These are phyloP conservation scores for Anisognathus igniventris DNA, from an alignment of 2,797 vertebrate genomes.

Conservation along the genomic window DNA sequence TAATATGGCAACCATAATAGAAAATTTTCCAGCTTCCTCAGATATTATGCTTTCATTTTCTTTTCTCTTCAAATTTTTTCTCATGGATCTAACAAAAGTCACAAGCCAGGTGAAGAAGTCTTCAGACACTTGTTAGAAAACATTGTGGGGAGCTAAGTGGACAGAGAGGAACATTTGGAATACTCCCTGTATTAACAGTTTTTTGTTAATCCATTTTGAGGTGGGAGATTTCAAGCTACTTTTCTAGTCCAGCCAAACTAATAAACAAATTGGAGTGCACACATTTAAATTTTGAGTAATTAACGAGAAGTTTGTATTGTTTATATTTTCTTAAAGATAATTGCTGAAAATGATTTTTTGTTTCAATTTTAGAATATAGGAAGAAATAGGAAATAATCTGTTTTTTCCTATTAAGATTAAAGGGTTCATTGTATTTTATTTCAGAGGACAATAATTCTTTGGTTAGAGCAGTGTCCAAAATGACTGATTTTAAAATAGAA, in stretches of 20 bases:
- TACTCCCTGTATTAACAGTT: rapidly evolving
- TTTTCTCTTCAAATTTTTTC: background rate
- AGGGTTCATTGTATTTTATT: background rate
- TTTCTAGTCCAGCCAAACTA: background rate
- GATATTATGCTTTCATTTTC: background rate
- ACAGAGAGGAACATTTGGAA: background rate
- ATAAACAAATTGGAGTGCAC: background rate
- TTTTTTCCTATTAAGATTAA: background rate
- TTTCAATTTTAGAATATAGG: background rate
- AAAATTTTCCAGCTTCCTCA: background rate
- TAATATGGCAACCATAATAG: background rate
- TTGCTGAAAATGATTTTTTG: background rate
- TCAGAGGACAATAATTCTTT: background rate
- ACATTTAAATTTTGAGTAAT: background rate
- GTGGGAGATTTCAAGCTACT: background rate
- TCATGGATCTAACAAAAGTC: background rate
- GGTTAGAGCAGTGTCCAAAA: background rate
- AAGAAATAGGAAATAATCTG: background rate
- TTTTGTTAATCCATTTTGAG: background rate
- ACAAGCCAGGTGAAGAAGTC: background rate
- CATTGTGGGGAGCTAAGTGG: background rate
- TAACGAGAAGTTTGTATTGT: background rate
- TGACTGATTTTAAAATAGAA: background rate
- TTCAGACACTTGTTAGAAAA: background rate
- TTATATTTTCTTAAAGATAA: background rate